Evolutionary conservation across 2,113 vertebrate species (phyloP), one percentile per base, ranked within the genome.

Genomic region (Ictalurus furcatus): DNA sequence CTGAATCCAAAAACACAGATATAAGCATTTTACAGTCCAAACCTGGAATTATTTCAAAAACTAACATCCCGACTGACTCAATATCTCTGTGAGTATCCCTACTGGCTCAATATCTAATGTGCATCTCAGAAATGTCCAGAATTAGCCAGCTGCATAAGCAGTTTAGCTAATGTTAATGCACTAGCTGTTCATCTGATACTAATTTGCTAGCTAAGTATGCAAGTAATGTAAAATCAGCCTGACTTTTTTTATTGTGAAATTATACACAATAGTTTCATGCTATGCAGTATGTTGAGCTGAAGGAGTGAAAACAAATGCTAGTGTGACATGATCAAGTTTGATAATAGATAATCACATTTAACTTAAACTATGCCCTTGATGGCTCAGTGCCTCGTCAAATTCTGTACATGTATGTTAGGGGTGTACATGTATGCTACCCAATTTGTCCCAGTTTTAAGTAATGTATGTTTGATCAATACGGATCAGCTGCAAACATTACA

Each of bases 1-100:
- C 98, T 99, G 94, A 85, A 83, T 88, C 37, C 19, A 74, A 76
- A 88, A 48, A 89, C 65, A 90, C n/a, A 89, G 12, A 85, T 28
- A 84, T 78, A 90, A 40, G 92, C 85, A 79, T 58, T 81, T 81
- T 34, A 30, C 78, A 81, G 1, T 58, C 3, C 16, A 37, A 88
- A 23, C 61, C 34, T 48, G 40, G 6, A 74, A 23, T 25, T 44
- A 44, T 78, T 28, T 79, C 4, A 48, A 13, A 14, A n/a, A 12
- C 76, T 54, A n/a, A 12, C 4, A 34, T 23, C 6, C 8, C 6
- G 34, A 30, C 52, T 21, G 52, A n/a, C 28, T 30, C 19, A 56
- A 6, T 16, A 78, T 78, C 74, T 76, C 21, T 79, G 23, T 54
- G 25, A n/a, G 28, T 30, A 80, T 7, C 4, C 3, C 40, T 48